Conservation (phyloP, 2,113 vertebrate genomes). For the Equus quagga region DNA sequence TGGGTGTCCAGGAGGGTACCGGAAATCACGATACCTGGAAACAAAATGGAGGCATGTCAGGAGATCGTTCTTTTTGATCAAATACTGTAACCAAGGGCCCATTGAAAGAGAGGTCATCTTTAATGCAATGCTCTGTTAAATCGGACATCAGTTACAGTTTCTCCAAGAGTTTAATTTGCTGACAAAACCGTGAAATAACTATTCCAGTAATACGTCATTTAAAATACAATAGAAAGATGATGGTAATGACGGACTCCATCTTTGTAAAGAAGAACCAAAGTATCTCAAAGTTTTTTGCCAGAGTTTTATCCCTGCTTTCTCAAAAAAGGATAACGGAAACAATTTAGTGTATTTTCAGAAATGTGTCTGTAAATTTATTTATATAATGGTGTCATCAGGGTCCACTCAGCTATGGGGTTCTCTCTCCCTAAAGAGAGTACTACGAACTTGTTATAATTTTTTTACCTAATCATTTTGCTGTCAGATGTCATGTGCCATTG, state of each 20-base stretch:
- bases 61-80: constrained; percentile 63
- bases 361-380: not conserved
- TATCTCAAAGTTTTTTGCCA: not conserved
- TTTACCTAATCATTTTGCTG: not conserved
- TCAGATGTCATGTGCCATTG: not conserved
- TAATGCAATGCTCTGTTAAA: not conserved
- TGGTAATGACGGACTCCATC: not conserved
- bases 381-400: not conserved
- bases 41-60: not conserved
- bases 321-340: not conserved
- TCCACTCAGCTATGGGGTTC: too few species aligned
- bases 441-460: not conserved
- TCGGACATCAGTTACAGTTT: not conserved
- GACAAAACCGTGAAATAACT: constrained; percentile 20
- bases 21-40: constrained; percentile 94
- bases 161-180: not conserved
- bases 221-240: not conserved
- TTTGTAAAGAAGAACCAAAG: not conserved
- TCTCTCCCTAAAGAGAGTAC: not conserved
- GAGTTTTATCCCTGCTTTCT: constrained; percentile 17
- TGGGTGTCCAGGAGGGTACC: constrained; percentile 92
- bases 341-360: not conserved
- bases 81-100: constrained; percentile 59
- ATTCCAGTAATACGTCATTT: not conserved
- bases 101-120: constrained; percentile 41